Base-by-base conservation (phyloP, 2,113 vertebrate species). In the Pagrus major region DNA sequence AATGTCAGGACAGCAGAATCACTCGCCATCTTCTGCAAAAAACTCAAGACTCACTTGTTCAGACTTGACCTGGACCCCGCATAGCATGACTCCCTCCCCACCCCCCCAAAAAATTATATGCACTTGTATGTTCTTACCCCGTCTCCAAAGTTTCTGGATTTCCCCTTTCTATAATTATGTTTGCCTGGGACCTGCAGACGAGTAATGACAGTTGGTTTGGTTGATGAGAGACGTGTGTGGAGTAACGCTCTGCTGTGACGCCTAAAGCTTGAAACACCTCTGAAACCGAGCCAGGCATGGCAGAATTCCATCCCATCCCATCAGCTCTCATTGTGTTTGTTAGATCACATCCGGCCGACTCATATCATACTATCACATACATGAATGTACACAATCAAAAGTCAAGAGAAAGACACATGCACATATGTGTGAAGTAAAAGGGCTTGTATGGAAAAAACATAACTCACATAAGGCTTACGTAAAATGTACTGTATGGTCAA, bases 151-250 rank as follows among this genome's bases (percentile, higher is more conserved):
- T 70, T 82, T 23, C 71, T 86, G 84, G 77, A 89, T 86, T 86
- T 89, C 77, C 86, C 75, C 76, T 76, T 88, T 88, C 71, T 37
- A 71, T 80, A 80, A 76, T 71, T 88, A 63, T 23, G 51, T 68
- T 83, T 83, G 80, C 85, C 42, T 81, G 76, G 49, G 67, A 87
- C 79, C 23, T 81, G 83, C 65, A 77, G 76, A 80, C 54, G 0
- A 64, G 70, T 83, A 90, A 92, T 91, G 76, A 80, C 49, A 86
- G 80, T 63, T 27, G 39, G 35, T 69, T 60, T 58, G 55, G 71
- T 70, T 89, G 90, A 85, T 88, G 91, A 90, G 85, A 85, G 80
- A 67, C 61, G 70, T 81, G 78, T 60, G 69, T 79, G 77, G 42
- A 81, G 60, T 47, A 35, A 78, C 18, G 78, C 80, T 78, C 67